A percentile compares a stretch with the other conserved stretches of the same genome.
Conservation (phyloP, 2,797 vertebrate species). For the Borostomias antarcticus region DNA sequence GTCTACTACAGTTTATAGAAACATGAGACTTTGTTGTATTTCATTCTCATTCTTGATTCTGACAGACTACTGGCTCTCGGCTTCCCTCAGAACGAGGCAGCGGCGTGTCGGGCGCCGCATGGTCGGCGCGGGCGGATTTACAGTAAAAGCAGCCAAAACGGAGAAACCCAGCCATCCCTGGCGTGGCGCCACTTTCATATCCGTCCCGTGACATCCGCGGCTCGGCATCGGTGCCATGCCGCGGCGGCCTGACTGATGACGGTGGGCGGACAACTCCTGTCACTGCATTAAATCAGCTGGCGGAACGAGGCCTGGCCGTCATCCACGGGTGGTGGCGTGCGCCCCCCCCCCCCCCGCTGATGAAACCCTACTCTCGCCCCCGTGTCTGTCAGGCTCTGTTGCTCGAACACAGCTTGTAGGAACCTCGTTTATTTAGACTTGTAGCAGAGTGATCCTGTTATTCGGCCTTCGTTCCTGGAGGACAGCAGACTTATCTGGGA, state of each 20-base stretch:
- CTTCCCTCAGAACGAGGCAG: not conserved
- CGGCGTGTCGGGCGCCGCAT: not conserved
- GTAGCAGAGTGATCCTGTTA: slow-evolving; percentile 14
- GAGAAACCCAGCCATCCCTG: not conserved
- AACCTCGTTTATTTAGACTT: slow-evolving; percentile 34
- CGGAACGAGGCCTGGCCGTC: not conserved
- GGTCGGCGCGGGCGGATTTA: slow-evolving; percentile 5
- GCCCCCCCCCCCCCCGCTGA: not conserved
- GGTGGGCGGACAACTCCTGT: slow-evolving; percentile 13
- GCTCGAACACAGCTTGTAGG: slow-evolving; percentile 14
- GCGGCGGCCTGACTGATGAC: slow-evolving; percentile 16
- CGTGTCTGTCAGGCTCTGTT: slow-evolving; percentile 7
- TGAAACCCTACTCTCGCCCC: not conserved
- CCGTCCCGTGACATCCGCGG: slow-evolving; percentile 12
- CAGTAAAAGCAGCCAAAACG: not conserved
- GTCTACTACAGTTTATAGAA: too few species aligned
- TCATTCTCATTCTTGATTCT: not conserved
- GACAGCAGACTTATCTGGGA: slow-evolving; percentile 14
- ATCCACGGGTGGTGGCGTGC: slow-evolving; percentile 9
- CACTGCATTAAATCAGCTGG: slow-evolving; percentile 23
- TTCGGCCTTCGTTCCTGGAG: not conserved
- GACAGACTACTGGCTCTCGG: not conserved
- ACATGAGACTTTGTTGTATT: too few species aligned
- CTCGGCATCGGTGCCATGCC: slow-evolving; percentile 18
- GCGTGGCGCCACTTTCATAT: slow-evolving; percentile 17